Evolutionary conservation across 2,888 invertebrate species (phyloP).

Genomic region (Drosophila phalerata): DNA sequence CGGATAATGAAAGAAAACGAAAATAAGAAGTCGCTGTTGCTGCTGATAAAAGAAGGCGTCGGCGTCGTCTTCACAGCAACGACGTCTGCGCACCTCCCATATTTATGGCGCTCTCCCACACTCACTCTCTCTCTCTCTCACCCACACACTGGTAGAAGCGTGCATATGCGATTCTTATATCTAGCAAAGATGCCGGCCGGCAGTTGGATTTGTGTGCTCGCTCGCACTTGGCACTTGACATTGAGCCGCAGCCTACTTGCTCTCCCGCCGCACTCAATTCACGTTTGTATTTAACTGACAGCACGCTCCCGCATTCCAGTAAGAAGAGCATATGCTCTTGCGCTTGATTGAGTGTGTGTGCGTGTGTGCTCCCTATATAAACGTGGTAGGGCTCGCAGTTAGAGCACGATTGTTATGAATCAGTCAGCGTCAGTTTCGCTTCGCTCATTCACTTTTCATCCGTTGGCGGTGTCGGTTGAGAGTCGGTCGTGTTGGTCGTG

Average conservation of each 20-base stretch:
- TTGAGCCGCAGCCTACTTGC: conserved; percentile 50
- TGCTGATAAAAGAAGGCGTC: no score
- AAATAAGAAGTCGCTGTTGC: no score
- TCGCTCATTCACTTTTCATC: conserved; percentile 67
- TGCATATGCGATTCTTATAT: conserved; percentile 28
- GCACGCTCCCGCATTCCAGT: conserved; percentile 35
- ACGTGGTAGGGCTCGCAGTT: conserved; percentile 42
- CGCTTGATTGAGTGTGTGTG: conserved; percentile 32
- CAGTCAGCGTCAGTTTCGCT: conserved; percentile 50
- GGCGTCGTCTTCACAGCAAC: no score
- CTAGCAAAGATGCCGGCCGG: conserved; percentile 58
- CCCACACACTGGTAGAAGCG: not conserved
- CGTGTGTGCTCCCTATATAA: conserved; percentile 44
- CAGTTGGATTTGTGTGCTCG: conserved; percentile 40
- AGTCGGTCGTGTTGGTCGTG: conserved; percentile 44
- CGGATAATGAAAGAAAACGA: no score
- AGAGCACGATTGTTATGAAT: conserved; percentile 66
- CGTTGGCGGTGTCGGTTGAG: conserved; percentile 65
- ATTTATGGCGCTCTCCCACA: conserved; percentile 36
- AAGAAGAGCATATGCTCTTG: conserved; percentile 14
- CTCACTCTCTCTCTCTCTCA: conserved; percentile 29
- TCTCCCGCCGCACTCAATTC: conserved; percentile 35
- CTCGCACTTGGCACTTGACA: conserved; percentile 65
- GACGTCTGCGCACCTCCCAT: conserved; percentile 24
- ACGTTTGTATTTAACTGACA: conserved; percentile 36